phyloP scores from a whole-genome alignment of 2,888 invertebrate genomes.

The Amphipyra berbera region DNA sequence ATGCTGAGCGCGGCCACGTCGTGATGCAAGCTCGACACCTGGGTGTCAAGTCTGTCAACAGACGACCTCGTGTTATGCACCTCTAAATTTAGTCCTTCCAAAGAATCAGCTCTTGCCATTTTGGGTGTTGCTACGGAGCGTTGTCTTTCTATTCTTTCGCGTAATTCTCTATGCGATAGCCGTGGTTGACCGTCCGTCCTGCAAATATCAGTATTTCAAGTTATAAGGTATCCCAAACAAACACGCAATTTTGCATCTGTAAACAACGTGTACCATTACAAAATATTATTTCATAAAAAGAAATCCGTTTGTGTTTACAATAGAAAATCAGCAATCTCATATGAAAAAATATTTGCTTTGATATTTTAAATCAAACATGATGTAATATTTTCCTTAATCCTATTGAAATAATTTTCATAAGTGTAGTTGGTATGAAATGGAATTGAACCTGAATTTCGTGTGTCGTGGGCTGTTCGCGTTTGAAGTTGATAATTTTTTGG shows the following conservation, averaged over 20 bases:
- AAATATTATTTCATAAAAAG: conserved; percentile 16
- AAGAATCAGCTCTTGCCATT: conserved; percentile 88
- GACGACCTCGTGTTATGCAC: conserved; percentile 86
- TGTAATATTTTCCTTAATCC: conserved; percentile 21
- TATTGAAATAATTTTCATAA: conserved; percentile 15
- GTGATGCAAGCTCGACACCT: conserved; percentile 95
- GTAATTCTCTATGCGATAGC: conserved; percentile 84
- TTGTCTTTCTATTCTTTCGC: conserved; percentile 92
- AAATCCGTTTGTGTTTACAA: conserved; percentile 18
- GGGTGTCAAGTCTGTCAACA: conserved; percentile 94
- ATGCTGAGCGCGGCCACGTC: conserved; percentile 96
- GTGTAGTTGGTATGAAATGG: conserved; percentile 5
- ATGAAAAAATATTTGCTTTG: conserved; percentile 51
- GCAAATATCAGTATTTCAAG: conserved; percentile 22
- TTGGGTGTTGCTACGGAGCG: conserved; percentile 91
- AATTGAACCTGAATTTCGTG: conserved; percentile 88
- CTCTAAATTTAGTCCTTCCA: conserved; percentile 91
- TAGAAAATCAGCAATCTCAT: conserved; percentile 32
- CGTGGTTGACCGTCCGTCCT: conserved; percentile 81
- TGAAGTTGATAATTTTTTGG: conserved; percentile 90
- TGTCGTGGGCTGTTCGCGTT: conserved; percentile 92
- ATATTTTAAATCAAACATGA: conserved; percentile 34
- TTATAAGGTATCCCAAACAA: not conserved
- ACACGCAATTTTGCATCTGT: not conserved
- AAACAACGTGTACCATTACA: not conserved